phyloP scores from a whole-genome alignment of 2,797 vertebrate species.

The Luscinia megarhynchos region DNA sequence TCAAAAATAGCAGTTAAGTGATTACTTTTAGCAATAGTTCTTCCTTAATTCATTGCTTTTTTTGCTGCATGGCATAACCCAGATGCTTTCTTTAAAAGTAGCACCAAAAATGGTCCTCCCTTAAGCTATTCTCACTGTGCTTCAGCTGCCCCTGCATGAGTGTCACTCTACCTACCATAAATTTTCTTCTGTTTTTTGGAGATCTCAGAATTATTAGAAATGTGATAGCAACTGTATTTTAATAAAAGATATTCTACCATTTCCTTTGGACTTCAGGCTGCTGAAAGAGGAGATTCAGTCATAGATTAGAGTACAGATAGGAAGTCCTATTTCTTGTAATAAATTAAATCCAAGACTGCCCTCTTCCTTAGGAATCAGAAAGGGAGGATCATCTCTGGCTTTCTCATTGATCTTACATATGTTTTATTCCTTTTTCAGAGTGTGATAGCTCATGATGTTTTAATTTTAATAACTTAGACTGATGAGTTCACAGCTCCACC shows the following conservation, averaged over 20 bases:
- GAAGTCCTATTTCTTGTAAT: background rate
- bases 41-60: background rate
- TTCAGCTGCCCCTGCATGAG: background rate
- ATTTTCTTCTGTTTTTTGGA: background rate
- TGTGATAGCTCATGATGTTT: background rate
- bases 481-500: constrained; percentile 9
- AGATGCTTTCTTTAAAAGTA: background rate
- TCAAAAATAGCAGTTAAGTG: background rate
- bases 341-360: constrained; percentile 20
- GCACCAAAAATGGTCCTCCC: background rate
- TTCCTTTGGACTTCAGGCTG: background rate
- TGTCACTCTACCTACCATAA: background rate
- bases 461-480: constrained; percentile 28
- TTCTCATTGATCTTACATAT: background rate
- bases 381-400: background rate
- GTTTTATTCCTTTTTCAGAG: background rate
- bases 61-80: background rate
- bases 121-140: background rate
- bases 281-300: background rate
- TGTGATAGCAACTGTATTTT: background rate
- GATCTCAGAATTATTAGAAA: background rate
- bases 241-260: background rate
- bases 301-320: background rate
- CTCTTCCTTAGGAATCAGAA: constrained; percentile 13
- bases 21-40: background rate